Conservation (phyloP, 1,140 invertebrate species). For the Diploscapter pachys region DNA sequence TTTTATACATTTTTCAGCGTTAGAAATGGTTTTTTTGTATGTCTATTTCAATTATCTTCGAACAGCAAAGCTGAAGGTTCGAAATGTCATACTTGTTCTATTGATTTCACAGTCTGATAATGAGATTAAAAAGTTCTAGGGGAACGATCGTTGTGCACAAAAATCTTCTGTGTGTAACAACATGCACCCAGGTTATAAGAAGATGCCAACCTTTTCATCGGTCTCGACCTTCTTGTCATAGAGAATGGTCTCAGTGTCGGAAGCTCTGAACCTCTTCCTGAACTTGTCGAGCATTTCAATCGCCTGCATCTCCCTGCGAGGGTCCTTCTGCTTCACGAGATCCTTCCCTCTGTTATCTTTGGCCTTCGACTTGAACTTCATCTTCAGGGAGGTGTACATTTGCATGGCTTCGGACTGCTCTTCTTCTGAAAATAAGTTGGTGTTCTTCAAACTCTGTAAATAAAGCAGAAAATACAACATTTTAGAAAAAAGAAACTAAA, state of each 20-base stretch:
- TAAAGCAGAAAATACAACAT: too few species aligned
- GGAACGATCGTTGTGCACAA: too few species aligned
- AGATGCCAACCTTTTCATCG: neutral
- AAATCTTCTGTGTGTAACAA: too few species aligned
- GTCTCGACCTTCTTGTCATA: slow-evolving; percentile 54
- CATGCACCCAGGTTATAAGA: too few species aligned
- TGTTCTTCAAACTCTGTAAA: slow-evolving; percentile 10
- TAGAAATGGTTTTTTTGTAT: too few species aligned
- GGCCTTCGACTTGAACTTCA: slow-evolving; percentile 69
- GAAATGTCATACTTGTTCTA: too few species aligned
- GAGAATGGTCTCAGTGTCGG: slow-evolving; percentile 60
- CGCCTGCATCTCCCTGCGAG: slow-evolving; percentile 66
- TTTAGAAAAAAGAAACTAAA: too few species aligned
- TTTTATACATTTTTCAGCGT: neutral
- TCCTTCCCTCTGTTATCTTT: slow-evolving; percentile 31
- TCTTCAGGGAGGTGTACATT: slow-evolving; percentile 72
- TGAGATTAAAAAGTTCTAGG: too few species aligned
- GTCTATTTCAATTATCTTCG: too few species aligned
- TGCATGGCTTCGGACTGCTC: slow-evolving; percentile 69
- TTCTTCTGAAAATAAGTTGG: slow-evolving; percentile 52
- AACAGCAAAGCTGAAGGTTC: too few species aligned
- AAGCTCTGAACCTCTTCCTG: slow-evolving; percentile 71
- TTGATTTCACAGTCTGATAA: too few species aligned
- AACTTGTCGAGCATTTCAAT: slow-evolving; percentile 78
- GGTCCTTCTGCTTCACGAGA: slow-evolving; percentile 37